phyloP scores from a whole-genome alignment of 2,113 vertebrate genomes.

The Gymnorhina tibicen region DNA sequence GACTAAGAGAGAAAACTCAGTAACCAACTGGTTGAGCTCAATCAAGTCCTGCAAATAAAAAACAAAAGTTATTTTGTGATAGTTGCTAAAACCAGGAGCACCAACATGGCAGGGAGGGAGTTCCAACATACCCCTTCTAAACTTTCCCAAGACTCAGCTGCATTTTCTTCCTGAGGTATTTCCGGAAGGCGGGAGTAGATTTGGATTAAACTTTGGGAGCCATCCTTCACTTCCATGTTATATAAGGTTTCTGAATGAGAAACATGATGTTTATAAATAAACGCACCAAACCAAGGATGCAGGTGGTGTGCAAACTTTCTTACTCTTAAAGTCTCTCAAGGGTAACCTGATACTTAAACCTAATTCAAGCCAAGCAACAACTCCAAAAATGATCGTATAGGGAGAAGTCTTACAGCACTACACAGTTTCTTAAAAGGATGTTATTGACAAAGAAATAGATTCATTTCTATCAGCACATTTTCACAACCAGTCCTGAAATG shows the following conservation, averaged over 20 bases:
- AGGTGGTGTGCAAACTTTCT: neutral
- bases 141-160: constrained; percentile 90
- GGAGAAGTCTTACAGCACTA: neutral
- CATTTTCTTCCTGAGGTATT: constrained; percentile 88
- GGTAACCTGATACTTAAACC: neutral
- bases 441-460: neutral
- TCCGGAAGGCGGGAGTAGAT: constrained; percentile 77
- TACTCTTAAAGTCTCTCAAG: neutral
- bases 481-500: neutral
- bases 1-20: constrained; percentile 87
- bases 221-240: constrained; percentile 10
- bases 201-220: constrained; percentile 67
- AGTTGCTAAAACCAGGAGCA: neutral
- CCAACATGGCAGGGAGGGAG: neutral
- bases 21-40: constrained; percentile 87
- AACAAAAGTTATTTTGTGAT: neutral
- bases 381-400: neutral
- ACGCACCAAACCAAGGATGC: neutral
- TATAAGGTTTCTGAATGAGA: constrained; percentile 56
- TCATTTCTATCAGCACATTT: neutral
- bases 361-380: neutral
- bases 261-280: neutral
- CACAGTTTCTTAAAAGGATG: neutral
- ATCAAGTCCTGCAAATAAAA: constrained; percentile 83
- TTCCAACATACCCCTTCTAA: constrained; percentile 82